Evolutionary conservation across 2,888 invertebrate species (phyloP).

Genomic region (Ectemnius lituratus): DNA sequence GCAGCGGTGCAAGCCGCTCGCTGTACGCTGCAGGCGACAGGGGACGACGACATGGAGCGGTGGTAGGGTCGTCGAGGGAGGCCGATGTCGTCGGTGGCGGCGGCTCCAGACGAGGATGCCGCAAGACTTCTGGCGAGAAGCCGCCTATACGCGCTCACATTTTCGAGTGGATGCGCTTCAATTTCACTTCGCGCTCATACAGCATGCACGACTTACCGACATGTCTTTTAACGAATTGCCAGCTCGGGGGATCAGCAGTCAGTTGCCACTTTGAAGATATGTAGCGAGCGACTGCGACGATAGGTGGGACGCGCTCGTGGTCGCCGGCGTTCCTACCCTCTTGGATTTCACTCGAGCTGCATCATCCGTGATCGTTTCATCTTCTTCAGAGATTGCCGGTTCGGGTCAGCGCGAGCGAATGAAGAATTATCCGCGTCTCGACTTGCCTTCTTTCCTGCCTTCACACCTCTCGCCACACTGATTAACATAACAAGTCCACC

Average conservation of each 20-base stretch:
- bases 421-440: not conserved
- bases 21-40: constrained; percentile 1
- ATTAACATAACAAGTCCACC: not conserved
- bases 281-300: constrained; percentile 5
- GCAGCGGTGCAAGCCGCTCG: constrained; percentile 18
- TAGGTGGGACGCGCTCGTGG: too few relatives aligned
- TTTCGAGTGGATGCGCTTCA: constrained; percentile 53
- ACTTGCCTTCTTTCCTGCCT: not conserved
- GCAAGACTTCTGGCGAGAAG: constrained; percentile 35
- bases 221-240: constrained; percentile 56
- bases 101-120: constrained; percentile 17
- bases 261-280: constrained; percentile 42
- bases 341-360: constrained; percentile 6
- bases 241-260: constrained; percentile 35
- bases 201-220: constrained; percentile 60
- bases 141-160: constrained; percentile 32
- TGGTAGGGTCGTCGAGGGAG: constrained; percentile 5
- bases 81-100: not conserved
- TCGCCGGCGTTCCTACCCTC: constrained; percentile 2
- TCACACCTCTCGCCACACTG: not conserved
- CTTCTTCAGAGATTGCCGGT: constrained; percentile 15
- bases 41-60: constrained; percentile 12
- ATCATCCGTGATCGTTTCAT: constrained; percentile 6
- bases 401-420: constrained; percentile 8
- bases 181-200: constrained; percentile 49